Evolutionary conservation across 2,113 vertebrate genomes (phyloP).

Genomic region (Cyanoramphus novaezelandiae): DNA sequence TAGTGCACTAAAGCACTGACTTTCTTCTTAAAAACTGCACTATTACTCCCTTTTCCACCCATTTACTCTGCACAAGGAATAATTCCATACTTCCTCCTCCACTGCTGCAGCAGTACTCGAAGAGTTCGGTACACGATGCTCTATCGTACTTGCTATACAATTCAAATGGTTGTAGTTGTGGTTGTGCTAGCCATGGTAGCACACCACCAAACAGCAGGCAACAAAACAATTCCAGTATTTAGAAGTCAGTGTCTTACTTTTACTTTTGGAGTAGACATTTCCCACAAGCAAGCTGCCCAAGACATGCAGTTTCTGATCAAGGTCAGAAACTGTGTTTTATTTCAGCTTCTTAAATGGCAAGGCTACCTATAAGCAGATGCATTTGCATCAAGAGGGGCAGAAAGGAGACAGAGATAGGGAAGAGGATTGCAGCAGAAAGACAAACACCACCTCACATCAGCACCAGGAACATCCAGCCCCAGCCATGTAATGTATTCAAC

Average conservation of each 20-base stretch:
- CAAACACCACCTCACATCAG: not conserved
- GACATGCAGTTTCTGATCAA: not conserved
- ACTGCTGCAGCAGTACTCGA: not conserved
- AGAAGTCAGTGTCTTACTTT: not conserved
- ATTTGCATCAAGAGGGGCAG: not conserved
- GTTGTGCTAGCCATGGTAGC: not conserved
- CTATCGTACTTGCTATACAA: not conserved
- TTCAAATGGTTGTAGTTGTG: not conserved
- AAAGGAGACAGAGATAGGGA: not conserved
- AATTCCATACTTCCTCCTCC: not conserved
- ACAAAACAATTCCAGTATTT: not conserved
- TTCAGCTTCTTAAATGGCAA: not conserved
- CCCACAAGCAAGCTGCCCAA: not conserved
- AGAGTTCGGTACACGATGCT: not conserved
- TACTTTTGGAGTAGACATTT: not conserved
- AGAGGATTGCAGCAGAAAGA: not conserved
- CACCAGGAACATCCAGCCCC: not conserved
- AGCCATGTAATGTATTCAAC: accelerated
- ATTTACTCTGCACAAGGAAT: not conserved
- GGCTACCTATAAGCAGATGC: not conserved
- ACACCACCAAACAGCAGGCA: not conserved
- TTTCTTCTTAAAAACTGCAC: not conserved
- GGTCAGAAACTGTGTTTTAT: not conserved
- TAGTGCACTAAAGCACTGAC: not conserved
- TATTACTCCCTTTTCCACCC: not conserved